Percentiles rank a stretch among this genome's conserved stretches.
phyloP scores from a whole-genome alignment of 2,888 invertebrate genomes.

The Lasioglossum morio region DNA sequence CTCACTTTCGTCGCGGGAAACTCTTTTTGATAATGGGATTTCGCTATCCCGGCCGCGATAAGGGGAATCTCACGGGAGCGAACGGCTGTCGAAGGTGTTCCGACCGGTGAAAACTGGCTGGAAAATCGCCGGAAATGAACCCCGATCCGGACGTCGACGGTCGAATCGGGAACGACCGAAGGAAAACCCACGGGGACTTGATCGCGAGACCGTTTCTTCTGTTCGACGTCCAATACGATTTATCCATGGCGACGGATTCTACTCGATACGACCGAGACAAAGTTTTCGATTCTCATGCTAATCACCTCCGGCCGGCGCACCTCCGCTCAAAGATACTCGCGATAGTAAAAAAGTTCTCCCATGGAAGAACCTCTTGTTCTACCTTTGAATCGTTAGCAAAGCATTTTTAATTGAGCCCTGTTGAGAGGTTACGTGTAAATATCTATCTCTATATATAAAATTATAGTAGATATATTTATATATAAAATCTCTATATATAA shows the following conservation, averaged over 20 bases:
- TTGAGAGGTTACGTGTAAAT: no score
- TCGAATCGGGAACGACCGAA: not conserved
- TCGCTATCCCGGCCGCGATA: constrained; percentile 28
- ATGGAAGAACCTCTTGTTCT: not conserved
- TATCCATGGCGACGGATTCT: not conserved
- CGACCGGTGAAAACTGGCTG: constrained; percentile 15
- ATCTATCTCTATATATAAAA: no score
- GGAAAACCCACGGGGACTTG: not conserved
- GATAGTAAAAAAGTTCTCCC: not conserved
- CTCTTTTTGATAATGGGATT: constrained; percentile 45
- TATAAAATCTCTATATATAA: no score
- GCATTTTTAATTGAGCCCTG: not conserved
- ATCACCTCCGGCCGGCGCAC: not conserved
- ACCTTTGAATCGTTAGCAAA: not conserved
- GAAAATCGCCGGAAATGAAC: constrained; percentile 47
- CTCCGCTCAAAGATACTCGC: not conserved
- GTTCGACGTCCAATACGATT: not conserved
- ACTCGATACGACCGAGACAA: not conserved
- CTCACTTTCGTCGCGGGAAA: not conserved
- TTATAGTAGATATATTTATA: no score
- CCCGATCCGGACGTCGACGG: constrained; percentile 3
- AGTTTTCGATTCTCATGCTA: constrained; percentile 3
- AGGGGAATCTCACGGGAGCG: constrained; percentile 23
- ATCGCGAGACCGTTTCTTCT: not conserved
- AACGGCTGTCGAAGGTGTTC: constrained; percentile 20